Evolutionary conservation across 2,797 vertebrate genomes (phyloP), one percentile per base, ranked within the genome.

Genomic region (Hippocampus kuda): DNA sequence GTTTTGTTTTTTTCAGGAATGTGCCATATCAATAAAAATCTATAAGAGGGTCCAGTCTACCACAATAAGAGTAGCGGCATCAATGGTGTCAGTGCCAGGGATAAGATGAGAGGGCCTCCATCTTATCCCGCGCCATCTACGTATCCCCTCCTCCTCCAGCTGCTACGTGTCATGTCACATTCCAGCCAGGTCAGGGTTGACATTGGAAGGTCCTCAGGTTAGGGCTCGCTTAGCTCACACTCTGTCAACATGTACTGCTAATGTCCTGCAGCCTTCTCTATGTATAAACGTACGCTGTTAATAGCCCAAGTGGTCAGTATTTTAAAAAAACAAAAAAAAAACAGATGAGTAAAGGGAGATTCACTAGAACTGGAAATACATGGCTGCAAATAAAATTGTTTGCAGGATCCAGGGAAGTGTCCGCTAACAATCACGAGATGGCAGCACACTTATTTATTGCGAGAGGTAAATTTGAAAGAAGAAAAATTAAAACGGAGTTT

Each of bases 141-240:
- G 68, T 10, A 12, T 66, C 63, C 74, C 67, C 71, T 77, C 69
- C 74, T 65, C n/a, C 44, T 18, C 12, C 63, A 26, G 12, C 63
- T 48, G 80, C 42, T 16, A 78, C 75, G 74, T 85, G 82, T 75
- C 81, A 85, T 84, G 82, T 79, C 81, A 90, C 89, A 92, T 92
- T 86, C 89, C 88, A 71, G 67, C 72, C 83, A 89, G 89, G 90
- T 91, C 90, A 91, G 82, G 80, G 88, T 83, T 84, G 73, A 84
- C 54, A 59, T 30, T 22, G 51, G 54, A 62, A 68, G 79, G 76
- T 72, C 75, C 70, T 15, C 38, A 67, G 77, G 66, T 77, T 72
- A 70, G 51, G 69, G 77, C 74, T 83, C 57, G 67, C 70, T 49
- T 57, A 70, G 38, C 53, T 67, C 75, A 68, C 75, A 65, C 73